Base-by-base conservation (phyloP, 2,797 vertebrate genomes). In the Paedocypris micromegethes region DNA sequence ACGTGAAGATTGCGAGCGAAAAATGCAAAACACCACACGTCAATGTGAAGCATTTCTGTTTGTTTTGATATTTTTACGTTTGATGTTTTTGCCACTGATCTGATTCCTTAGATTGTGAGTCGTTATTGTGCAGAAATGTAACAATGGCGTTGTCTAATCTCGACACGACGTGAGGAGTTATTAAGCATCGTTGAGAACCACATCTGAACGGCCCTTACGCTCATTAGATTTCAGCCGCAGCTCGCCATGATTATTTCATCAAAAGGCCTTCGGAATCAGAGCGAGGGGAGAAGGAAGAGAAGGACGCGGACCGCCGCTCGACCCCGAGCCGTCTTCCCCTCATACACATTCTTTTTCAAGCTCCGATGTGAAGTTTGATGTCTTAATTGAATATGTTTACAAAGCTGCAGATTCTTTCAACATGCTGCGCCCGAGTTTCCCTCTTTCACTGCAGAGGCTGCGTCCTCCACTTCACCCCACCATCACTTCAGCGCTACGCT, bases 381-480 rank as follows among this genome's bases (percentile, higher is more conserved):
- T 67, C 68, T 72, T 76, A 79, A 79, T 73, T 76, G 74, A 77
- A 75, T 75, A 58, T 75, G 75, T 78, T 77, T 75, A 66, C 51
- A 69, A 51, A 66, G 73, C 70, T 54, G 79, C 76, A 72, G 64
- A 40, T 69, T 41, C 62, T 61, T 59, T 72, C 69, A 43, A 70
- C 60, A 70, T 55, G 50, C 57, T 60, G 70, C 73, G 57, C 9
- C 62, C 74, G 81, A 75, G 74, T 79, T 79, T 79, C 78, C 83
- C 82, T 86, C 80, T 83, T 80, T 86, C 72, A 82, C 83, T 78
- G 82, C 66, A 80, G 77, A 86, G 84, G 72, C 77, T 74, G 75
- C 73, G 89, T 88, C 88, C 89, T 89, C 84, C 86, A 81, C 70
- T 88, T 90, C 86, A 90, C 88, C 89, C 87, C 83, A 41, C 84